Evolutionary conservation across 2,113 vertebrate species (phyloP).

Genomic region (Misgurnus anguillicaudatus): DNA sequence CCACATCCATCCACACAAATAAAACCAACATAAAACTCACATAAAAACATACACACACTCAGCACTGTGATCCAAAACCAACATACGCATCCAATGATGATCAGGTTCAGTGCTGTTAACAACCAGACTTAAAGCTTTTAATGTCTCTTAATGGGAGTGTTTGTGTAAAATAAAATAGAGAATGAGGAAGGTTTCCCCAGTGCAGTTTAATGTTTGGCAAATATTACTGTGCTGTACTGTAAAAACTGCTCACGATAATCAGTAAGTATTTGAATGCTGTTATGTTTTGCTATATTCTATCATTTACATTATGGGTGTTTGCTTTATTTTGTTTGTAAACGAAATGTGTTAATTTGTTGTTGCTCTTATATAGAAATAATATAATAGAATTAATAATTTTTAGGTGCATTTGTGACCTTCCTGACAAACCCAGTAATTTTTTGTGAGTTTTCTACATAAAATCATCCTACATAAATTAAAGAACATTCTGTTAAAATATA

Average conservation of each 20-base stretch:
- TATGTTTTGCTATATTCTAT: neutral
- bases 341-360: neutral
- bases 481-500: no score
- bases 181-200: conserved; percentile 13
- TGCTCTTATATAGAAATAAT: neutral
- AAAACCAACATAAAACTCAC: neutral
- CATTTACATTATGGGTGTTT: neutral
- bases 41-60: neutral
- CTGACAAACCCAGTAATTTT: no score
- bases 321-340: neutral
- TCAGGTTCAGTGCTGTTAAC: conserved; percentile 9
- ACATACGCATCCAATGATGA: neutral
- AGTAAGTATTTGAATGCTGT: neutral
- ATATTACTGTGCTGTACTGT: conserved; percentile 19
- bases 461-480: no score
- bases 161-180: conserved; percentile 30
- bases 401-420: no score
- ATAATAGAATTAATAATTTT: no score
- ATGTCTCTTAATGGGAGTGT: conserved; percentile 55
- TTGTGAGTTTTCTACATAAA: no score
- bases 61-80: neutral
- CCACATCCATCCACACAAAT: neutral
- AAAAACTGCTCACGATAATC: neutral
- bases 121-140: conserved; percentile 24
- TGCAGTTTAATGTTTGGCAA: conserved; percentile 38